Evolutionary conservation across 1,140 invertebrate genomes (phyloP).

Genomic region (Gonatopus flavifemur): DNA sequence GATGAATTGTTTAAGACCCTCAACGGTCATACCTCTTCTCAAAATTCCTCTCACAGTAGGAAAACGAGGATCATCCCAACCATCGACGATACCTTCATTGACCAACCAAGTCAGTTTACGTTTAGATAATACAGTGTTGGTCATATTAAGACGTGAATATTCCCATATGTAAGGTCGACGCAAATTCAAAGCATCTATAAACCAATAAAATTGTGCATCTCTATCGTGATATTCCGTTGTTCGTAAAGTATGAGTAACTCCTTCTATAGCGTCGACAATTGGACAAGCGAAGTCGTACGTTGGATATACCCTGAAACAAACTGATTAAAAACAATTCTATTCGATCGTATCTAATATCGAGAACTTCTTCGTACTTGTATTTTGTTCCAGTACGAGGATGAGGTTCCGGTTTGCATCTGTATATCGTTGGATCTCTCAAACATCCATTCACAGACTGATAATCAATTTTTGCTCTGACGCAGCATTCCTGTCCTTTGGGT

Average conservation of each 20-base stretch:
- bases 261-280: slow-evolving; percentile 96
- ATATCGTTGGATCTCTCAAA: slow-evolving; percentile 98
- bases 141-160: slow-evolving; percentile 92
- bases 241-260: slow-evolving; percentile 94
- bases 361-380: slow-evolving; percentile 79
- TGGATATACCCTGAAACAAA: slow-evolving; percentile 86
- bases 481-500: slow-evolving; percentile 78
- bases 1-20: slow-evolving; percentile 96
- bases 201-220: slow-evolving; percentile 98
- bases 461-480: slow-evolving; percentile 96
- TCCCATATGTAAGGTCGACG: slow-evolving; percentile 94
- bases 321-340: slow-evolving; percentile 9
- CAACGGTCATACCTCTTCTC: slow-evolving; percentile 94
- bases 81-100: slow-evolving; percentile 88
- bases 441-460: slow-evolving; percentile 97
- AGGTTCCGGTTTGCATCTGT: slow-evolving; percentile 93
- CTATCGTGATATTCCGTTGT: slow-evolving; percentile 99
- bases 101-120: slow-evolving; percentile 98
- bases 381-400: slow-evolving; percentile 92
- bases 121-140: slow-evolving; percentile 96
- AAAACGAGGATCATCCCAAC: slow-evolving; percentile 99
- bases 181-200: slow-evolving; percentile 83
- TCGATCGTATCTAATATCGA: slow-evolving; percentile 30
- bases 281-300: slow-evolving; percentile 99
- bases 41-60: slow-evolving; percentile 97